Evolutionary conservation across 2,888 invertebrate genomes (phyloP), one percentile per base, ranked within the genome.

Genomic region (Dasypogon diadema): DNA sequence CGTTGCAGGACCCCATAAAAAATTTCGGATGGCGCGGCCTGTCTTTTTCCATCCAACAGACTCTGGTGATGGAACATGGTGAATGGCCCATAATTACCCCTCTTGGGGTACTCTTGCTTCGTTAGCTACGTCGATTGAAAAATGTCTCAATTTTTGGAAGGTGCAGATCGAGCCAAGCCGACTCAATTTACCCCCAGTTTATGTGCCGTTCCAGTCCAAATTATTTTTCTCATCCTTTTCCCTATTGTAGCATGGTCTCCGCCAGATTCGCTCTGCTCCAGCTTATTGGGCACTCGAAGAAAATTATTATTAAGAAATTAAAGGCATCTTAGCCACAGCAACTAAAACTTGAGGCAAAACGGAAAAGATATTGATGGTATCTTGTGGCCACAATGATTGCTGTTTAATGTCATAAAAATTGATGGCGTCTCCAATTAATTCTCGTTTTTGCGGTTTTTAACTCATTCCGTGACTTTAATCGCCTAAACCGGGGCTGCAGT

Each of bases 91-190:
- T 77, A 77, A 77, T 77, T 77, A 77, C 60, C 60, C 34, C 55
- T 73, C 55, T 76, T 60, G 63, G 18, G 77, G 60, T 60, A 72
- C 74, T 74, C 18, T 63, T 77, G 63, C 21, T 76, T 76, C 65
- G 42, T 51, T 76, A 70, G 60, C n/a, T 22, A 22, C 22, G 55
- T 46, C 75, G 77, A 77, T 77, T 75, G 77, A 75, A 75, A 77
- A 77, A 77, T 77, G 77, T 77, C 77, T 77, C 77, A 77, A 77
- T 77, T 77, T n/a, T 75, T 37, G 60, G 55, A 51, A 54, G 54
- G 48, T 51, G 54, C 30, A 30, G 54, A 21, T 70, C 51, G 24
- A 51, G 3, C 26, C 51, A 14, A 51, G 3, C 26, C 16, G 24
- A 10, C 48, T 22, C 65, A 46, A 65, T 65, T 65, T 65, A 48